phyloP scores from a whole-genome alignment of 2,113 vertebrate genomes.

The Aramus guarauna region DNA sequence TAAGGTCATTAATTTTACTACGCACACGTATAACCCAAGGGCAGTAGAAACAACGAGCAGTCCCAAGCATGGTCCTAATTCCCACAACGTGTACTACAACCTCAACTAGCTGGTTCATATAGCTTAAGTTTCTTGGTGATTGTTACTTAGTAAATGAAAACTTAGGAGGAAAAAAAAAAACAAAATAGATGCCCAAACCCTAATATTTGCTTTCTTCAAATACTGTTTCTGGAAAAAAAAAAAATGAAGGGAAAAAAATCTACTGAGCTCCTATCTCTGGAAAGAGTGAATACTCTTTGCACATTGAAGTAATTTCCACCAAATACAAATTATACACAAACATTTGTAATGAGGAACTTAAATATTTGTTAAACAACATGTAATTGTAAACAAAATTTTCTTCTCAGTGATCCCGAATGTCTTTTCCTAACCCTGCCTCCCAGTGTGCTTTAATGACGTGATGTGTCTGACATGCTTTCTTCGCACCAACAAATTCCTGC shows the following conservation, averaged over 20 bases:
- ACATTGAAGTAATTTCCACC: background rate
- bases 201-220: background rate
- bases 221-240: background rate
- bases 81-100: background rate
- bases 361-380: background rate
- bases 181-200: background rate
- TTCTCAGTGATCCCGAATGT: rapidly evolving
- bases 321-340: background rate
- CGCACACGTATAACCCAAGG: background rate
- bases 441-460: background rate
- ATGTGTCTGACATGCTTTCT: background rate
- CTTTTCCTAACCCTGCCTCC: background rate
- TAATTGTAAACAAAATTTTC: background rate
- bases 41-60: background rate
- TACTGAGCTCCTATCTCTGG: background rate
- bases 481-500: background rate
- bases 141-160: background rate
- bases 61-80: background rate
- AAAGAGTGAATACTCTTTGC: background rate
- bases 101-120: background rate
- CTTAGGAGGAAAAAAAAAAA: background rate
- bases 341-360: background rate
- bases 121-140: background rate
- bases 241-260: background rate
- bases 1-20: background rate